Evolutionary conservation across 1,140 invertebrate genomes (phyloP), one percentile per base, ranked within the genome.

Genomic region (Belonocnema kinseyi): DNA sequence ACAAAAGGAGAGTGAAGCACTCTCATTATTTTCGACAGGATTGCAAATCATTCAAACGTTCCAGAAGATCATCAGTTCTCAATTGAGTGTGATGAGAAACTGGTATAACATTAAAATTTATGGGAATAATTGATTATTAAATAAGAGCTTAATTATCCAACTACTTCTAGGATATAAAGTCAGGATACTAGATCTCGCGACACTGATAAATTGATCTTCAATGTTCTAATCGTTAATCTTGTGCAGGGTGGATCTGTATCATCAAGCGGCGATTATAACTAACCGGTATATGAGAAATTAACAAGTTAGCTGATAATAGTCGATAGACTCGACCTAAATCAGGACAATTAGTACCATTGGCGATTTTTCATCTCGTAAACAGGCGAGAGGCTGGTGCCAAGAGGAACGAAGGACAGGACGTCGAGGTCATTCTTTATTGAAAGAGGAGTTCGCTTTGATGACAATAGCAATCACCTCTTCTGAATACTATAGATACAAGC

Each of bases 281-380:
- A 66, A 66, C 21, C 19, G 26, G 61, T 46, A 21, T n/a, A 56
- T 17, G 54, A 56, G 16, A 33, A 33, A 66, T 66, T 66, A 66
- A 61, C 58, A 33, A 61, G 61, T 66, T n/a, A 66, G 33, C 61
- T 66, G 61, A 40, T 66, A 14, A 66, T 33, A 66, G 61, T 33
- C 14, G 61, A 66, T 40, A 66, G 61, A 66, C 61, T 40, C 61
- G 21, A 66, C 40, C 33, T 66, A 75, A 79, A 82, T 79, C 72
- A 56, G 72, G 70, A 81, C 70, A 84, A 84, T 85, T 84, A 85
- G 81, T 40, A 26, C 26, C n/a, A 40, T 40, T 66, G 26, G 21
- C 14, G 26, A 66, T 66, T 66, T 40, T 66, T 66, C 26, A 66
- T 40, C 26, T n/a, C 21, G 58, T 73, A 10, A 53, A 53, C 72